Evolutionary conservation across 2,888 invertebrate genomes (phyloP).

Genomic region (Diarsia dahlii): DNA sequence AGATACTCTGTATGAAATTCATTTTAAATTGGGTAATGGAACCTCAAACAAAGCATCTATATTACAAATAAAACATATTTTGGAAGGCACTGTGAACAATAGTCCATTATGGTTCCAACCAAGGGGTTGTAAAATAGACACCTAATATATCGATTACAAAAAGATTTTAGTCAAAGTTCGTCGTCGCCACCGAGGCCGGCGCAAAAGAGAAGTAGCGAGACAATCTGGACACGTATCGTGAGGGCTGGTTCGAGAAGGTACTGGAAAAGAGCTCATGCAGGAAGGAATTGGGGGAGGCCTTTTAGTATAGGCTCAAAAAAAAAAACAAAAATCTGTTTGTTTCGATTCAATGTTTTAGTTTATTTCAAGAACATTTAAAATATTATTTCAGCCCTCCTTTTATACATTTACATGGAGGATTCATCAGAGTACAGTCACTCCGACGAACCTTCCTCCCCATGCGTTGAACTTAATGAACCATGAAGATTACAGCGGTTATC

Average conservation of each 20-base stretch:
- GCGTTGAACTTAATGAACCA: slow-evolving; percentile 31
- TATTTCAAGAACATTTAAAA: background rate
- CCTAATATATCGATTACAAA: background rate
- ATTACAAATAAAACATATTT: background rate
- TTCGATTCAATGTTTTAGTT: background rate
- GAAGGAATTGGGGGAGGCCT: no score
- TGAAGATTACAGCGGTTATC: slow-evolving; percentile 22
- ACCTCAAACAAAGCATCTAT: no score
- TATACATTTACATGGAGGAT: background rate
- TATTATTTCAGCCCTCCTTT: background rate
- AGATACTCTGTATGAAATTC: background rate
- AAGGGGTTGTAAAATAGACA: background rate
- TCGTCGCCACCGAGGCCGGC: no score
- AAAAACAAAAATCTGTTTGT: background rate
- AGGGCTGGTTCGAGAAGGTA: no score
- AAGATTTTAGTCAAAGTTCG: background rate
- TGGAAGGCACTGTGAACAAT: background rate
- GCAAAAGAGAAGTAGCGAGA: no score
- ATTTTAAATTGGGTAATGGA: background rate
- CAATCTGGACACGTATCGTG: no score
- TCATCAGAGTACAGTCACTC: background rate
- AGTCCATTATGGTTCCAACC: background rate
- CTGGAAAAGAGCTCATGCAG: no score
- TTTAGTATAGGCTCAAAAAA: no score
- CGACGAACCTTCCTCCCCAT: background rate